Base-by-base conservation (phyloP, 2,113 vertebrate species). In the Ageneiosus marmoratus region DNA sequence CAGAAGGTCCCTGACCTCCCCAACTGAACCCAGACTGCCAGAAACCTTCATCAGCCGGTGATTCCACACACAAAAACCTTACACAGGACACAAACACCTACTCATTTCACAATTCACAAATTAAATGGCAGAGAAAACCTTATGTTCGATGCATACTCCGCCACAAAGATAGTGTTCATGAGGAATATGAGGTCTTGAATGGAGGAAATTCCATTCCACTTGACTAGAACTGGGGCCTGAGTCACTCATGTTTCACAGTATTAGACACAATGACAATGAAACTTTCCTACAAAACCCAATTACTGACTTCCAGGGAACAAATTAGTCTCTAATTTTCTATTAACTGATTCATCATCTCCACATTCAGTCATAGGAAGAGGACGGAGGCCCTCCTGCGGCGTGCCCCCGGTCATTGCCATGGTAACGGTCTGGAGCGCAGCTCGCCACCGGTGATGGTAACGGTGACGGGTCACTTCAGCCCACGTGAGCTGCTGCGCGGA, bases 1-100 rank as follows among this genome's bases (percentile, higher is more conserved):
- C 88, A 98, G 96, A 90, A 90, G 96, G 6, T 97, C 96, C 37
- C 94, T 98, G 91, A 96, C 93, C 90, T 99, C 98, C 48, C 97
- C 97, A 1, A 97, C 97, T 4, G 98, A 99, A 90, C 88, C 92
- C 88, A 91, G 96, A 32, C 95, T 96, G 10, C 91, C 95, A 0
- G 98, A 99, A 9, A 87, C 90, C 77, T 98, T 95, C 81, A 94
- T 93, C 89, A 96, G 95, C 91, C 95, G 95, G 96, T 97, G 87
- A 88, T 91, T 1, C 32, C 22, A 41, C 34, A 6, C 85, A 50
- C 41, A 81, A 12, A 24, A 50, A 53, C 18, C 60, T 5, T 20
- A 53, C 20, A 81, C 79, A 55, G 46, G n/a, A 55, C 79, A n/a
- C 22, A 70, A 10, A 67, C 48, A 13, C 58, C 12, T 50, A 4